phyloP scores from a whole-genome alignment of 2,888 invertebrate species.

The Thera obeliscata region DNA sequence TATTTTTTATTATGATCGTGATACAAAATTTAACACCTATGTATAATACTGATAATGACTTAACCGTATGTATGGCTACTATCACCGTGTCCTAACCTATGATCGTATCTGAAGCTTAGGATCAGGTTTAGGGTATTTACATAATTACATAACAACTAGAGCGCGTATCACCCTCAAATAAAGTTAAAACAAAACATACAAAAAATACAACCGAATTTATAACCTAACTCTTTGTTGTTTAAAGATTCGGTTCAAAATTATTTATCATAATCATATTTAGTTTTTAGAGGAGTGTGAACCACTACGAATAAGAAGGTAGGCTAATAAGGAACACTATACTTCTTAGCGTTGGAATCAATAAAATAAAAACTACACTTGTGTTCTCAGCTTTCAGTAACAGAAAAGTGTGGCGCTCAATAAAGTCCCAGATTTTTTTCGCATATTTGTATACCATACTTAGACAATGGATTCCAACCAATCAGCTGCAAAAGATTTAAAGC shows the following conservation, averaged over 20 bases:
- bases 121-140: constrained; percentile 67
- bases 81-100: constrained; percentile 82
- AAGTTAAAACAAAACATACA: constrained; percentile 13
- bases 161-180: constrained; percentile 54
- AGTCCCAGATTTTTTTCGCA: constrained; percentile 35
- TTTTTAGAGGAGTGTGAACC: background rate
- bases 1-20: constrained; percentile 20
- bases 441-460: too few species aligned
- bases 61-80: constrained; percentile 67
- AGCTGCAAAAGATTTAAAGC: too few species aligned
- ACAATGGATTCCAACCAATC: too few species aligned
- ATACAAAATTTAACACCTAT: constrained; percentile 50
- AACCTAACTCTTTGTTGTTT: too few species aligned
- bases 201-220: too few species aligned
- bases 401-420: constrained; percentile 69
- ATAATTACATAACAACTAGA: constrained; percentile 76
- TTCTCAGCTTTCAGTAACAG: background rate
- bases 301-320: too few species aligned
- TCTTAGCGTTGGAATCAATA: background rate
- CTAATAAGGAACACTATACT: background rate
- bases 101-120: constrained; percentile 71
- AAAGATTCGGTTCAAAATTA: too few species aligned
- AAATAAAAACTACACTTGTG: background rate
- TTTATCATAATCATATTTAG: background rate
- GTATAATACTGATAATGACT: constrained; percentile 57